Evolutionary conservation across 2,888 invertebrate genomes (phyloP), one percentile per base, ranked within the genome.

Genomic region (Scaeva pyrastri): DNA sequence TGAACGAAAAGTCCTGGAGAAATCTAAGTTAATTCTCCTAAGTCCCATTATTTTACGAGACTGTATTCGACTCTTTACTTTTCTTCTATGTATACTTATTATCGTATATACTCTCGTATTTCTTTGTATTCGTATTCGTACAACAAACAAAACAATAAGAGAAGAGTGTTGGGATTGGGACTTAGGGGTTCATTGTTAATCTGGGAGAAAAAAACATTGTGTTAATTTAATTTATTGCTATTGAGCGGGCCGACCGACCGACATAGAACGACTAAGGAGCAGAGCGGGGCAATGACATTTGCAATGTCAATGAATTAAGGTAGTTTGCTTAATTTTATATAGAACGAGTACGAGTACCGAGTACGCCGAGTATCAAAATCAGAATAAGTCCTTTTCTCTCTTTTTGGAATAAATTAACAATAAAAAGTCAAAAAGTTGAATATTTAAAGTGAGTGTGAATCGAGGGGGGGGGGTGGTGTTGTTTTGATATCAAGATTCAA

Each of bases 141-240:
- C 5, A 31, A 7, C 1, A 2, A 31, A 1, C 6, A 31, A 0
- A 6, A 31, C 31, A 31, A 31, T 31, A 31, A 31, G 31, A 31
- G 31, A 31, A 31, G n/a, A n/a, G 31, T 31, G 31, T 31, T 31
- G n/a, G n/a, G n/a, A n/a, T n/a, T n/a, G n/a, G n/a, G n/a, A 26
- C 6, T 26, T 26, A 31, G 11, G 36, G 39, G 58, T 36, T 58
- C 58, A 58, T 12, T 58, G 58, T 58, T 39, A 58, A 58, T 36
- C 58, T 19, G 26, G 36, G 19, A 5, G 19, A 12, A 11, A 19
- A 58, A 58, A 58, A 36, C 39, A 26, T 16, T n/a, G 39, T 36
- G 58, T 21, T 58, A 39, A 58, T 58, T 58, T 58, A 58, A 58
- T 58, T 58, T 39, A 58, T 58, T 58, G 58, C 39, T 16, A 39